Conservation (phyloP, 2,113 vertebrate species). For the Oxyruncus cristatus region DNA sequence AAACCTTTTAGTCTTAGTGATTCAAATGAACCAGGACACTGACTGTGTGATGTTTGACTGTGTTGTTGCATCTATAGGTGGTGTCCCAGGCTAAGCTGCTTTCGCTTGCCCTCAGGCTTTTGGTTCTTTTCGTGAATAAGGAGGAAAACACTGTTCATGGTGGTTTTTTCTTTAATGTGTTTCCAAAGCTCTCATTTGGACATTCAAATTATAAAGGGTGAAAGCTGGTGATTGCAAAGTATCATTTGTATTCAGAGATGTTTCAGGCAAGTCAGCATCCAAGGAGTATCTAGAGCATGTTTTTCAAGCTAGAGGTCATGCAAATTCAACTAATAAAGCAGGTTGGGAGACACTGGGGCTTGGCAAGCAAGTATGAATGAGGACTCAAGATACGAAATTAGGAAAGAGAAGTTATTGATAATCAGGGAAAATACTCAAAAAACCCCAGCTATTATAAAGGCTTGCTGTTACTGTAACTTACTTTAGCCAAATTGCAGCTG, state of each 20-base stretch:
- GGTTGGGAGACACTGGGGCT: background rate
- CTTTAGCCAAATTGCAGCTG: background rate
- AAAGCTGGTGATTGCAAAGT: background rate
- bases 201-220: background rate
- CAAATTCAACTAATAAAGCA: background rate
- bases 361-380: background rate
- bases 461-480: background rate
- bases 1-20: background rate
- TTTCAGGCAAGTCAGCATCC: background rate
- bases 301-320: background rate
- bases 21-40: background rate
- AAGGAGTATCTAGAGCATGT: background rate
- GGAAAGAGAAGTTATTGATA: background rate
- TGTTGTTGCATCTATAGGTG: background rate
- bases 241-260: background rate
- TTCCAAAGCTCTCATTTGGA: background rate
- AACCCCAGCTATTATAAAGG: background rate
- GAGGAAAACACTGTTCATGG: background rate
- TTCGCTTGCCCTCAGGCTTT: background rate
- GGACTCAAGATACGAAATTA: background rate
- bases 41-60: background rate
- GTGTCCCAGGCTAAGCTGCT: background rate
- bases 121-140: background rate
- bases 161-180: background rate
- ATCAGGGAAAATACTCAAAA: slow-evolving; percentile 12